phyloP scores from a whole-genome alignment of 2,888 invertebrate species.

The Hemaris fuciformis region DNA sequence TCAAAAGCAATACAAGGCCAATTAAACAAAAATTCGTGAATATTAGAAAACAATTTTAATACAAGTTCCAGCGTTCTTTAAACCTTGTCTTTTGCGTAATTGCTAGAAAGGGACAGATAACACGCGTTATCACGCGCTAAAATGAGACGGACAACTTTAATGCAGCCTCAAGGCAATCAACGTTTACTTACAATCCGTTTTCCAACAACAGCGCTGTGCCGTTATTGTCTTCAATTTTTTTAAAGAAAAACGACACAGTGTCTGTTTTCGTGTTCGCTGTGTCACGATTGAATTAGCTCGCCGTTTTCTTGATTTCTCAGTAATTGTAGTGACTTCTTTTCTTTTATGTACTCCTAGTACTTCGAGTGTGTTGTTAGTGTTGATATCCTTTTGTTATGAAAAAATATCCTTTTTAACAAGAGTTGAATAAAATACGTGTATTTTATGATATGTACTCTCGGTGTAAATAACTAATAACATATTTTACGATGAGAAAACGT shows the following conservation, averaged over 20 bases:
- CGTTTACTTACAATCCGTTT: conserved; percentile 69
- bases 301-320: conserved; percentile 68
- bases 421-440: background rate
- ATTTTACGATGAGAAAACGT: background rate
- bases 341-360: conserved; percentile 60
- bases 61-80: conserved; percentile 60
- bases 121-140: conserved; percentile 24
- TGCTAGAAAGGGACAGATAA: conserved; percentile 46
- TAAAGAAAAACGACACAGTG: conserved; percentile 33
- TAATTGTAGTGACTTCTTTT: conserved; percentile 57
- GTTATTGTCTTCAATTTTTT: conserved; percentile 28
- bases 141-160: conserved; percentile 43
- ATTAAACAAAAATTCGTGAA: conserved; percentile 18
- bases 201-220: conserved; percentile 54
- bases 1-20: conserved; percentile 14
- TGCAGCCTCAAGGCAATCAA: conserved; percentile 74
- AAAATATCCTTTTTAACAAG: conserved; percentile 29
- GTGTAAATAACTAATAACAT: background rate
- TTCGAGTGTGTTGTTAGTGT: conserved; percentile 37
- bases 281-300: conserved; percentile 24
- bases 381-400: conserved; percentile 46
- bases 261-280: conserved; percentile 28
- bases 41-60: conserved; percentile 25
- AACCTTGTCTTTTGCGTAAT: conserved; percentile 61
- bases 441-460: background rate